Evolutionary conservation across 2,113 vertebrate genomes (phyloP), one percentile per base, ranked within the genome.

Genomic region (Todiramphus chloris): DNA sequence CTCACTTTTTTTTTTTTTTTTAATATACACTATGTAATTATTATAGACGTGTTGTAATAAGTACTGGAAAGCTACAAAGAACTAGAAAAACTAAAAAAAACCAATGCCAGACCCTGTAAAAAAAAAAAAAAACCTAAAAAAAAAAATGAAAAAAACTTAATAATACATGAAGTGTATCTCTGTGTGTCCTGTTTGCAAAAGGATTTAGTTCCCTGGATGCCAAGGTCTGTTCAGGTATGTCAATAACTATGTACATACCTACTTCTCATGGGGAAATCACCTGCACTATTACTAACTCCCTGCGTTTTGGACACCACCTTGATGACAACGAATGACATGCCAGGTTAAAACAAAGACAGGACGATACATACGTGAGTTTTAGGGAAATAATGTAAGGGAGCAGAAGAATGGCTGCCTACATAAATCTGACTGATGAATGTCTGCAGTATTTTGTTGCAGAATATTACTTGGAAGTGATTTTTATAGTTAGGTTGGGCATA

Each of bases 401-500:
- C 41, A 37, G 21, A 76, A 53, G 18, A 53, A 25, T 31, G 60
- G 23, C 69, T 84, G 44, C 77, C 8, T 51, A 55, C 7, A 0
- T n/a, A 37, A 5, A 31, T 68, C 33, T 37, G 21, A 19, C 53
- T 67, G 18, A 20, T 55, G 72, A 31, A 17, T 41, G 9, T 2
- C 0, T 0, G 1, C 15, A 11, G 7, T 55, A 53, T 39, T 75
- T 79, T 30, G 37, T 39, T 50, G 53, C 21, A 18, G 58, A n/a
- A 44, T 73, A 9, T 16, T 68, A 11, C 28, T 55, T 64, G 16
- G 16, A 63, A 46, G 33, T 31, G 21, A 37, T 73, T 87, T 59
- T 50, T 0, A 0, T 73, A 10, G n/a, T 50, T 68, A 23, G 4
- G 3, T 50, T 48, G 13, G 18, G 8, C 8, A 7, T 62, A 23